Base-by-base conservation (phyloP, 2,888 invertebrate species). In the Cantharis lateralis region DNA sequence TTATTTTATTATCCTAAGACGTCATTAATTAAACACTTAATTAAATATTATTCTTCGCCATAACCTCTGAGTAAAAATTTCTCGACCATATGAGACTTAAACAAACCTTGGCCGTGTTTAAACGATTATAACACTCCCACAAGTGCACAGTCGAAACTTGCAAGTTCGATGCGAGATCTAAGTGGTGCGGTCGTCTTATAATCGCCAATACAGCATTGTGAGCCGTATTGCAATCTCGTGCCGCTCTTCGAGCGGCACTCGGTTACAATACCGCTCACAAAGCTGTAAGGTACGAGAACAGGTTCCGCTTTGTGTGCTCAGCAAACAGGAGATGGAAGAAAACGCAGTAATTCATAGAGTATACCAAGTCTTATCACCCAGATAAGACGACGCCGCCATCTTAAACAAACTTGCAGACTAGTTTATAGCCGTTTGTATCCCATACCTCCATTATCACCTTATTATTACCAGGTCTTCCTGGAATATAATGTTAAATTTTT, bases 41-140 rank as follows among this genome's bases (percentile, higher is more conserved):
- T 70, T 18, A 61, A 48, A 70, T 48, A 70, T 70, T 48, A 48
- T 18, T 70, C 70, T 70, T 66, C 20, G 68, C 48, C 61, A 28
- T 76, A 61, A 13, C 26, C 68, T 66, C 72, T 70, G 62, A 72
- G 68, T 74, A 68, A 72, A 71, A 78, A 74, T 71, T 78, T 78
- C 78, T 73, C 72, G 75, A 62, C 78, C 72, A 73, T 62, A 28
- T 74, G 68, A 78, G 80, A 74, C 68, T 75, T 80, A 81, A 82
- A 82, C 79, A 82, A 82, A 81, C 82, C 82, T 82, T 82, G 82
- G 82, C 81, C 82, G 82, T 82, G 80, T 82, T 82, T 82, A 82
- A 82, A 82, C 82, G n/a, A n/a, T n/a, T n/a, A n/a, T n/a, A n/a
- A n/a, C n/a, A n/a, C n/a, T n/a, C n/a, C n/a, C n/a, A n/a, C n/a